Conservation (phyloP, 2,888 invertebrate genomes). For the Torymus tubicola region DNA sequence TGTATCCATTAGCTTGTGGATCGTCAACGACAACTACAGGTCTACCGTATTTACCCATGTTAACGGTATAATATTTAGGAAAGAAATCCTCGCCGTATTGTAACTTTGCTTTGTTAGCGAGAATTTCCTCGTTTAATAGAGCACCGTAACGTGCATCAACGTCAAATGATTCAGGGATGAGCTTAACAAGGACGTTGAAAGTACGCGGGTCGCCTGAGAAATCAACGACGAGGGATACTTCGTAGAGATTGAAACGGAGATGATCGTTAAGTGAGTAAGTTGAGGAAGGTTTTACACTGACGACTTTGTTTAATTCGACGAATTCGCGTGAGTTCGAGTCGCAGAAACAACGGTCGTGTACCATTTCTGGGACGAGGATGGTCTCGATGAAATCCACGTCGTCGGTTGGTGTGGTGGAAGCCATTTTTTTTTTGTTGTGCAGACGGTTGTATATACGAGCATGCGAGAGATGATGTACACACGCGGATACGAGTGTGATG, state of each 20-base stretch:
- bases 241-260: constrained; percentile 61
- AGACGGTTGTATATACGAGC: too few relatives aligned
- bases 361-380: constrained; percentile 70
- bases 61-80: constrained; percentile 68
- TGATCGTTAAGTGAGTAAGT: neutral
- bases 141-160: constrained; percentile 55
- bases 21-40: constrained; percentile 71
- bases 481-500: too few relatives aligned
- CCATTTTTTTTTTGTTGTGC: too few relatives aligned
- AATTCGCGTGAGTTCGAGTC: constrained; percentile 70
- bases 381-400: constrained; percentile 64
- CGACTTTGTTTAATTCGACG: constrained; percentile 67
- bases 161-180: constrained; percentile 57
- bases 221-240: constrained; percentile 61
- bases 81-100: constrained; percentile 61
- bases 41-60: constrained; percentile 69
- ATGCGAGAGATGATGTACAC: too few relatives aligned
- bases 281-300: constrained; percentile 56
- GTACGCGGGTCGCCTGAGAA: constrained; percentile 67
- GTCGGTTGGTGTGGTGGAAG: neutral
- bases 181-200: constrained; percentile 68
- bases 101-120: constrained; percentile 67
- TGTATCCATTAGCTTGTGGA: constrained; percentile 64
- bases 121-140: constrained; percentile 71
- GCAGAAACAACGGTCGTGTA: constrained; percentile 71